Conservation (phyloP, 2,888 invertebrate genomes). For the Heterodera filipjevi region DNA sequence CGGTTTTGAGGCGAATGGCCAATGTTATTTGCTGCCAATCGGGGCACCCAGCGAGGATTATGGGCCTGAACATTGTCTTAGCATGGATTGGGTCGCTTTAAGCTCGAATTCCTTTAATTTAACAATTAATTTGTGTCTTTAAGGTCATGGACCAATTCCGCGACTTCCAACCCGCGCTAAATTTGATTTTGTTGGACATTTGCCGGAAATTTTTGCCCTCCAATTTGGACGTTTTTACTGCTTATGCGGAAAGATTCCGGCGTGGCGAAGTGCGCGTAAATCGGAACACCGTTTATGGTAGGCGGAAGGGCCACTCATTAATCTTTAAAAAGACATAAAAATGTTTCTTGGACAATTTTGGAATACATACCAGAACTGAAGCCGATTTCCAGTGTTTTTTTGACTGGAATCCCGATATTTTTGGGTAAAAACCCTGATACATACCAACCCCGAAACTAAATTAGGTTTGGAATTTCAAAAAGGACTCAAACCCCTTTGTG, state of each 20-base stretch:
- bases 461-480: too few species aligned
- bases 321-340: too few species aligned
- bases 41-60: conserved; percentile 65
- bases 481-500: too few species aligned
- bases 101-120: background rate
- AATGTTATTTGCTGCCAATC: conserved; percentile 67
- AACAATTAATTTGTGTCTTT: too few species aligned
- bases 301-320: too few species aligned
- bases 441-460: too few species aligned
- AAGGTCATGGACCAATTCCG: conserved; percentile 60
- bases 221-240: conserved; percentile 46
- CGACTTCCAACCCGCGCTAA: conserved; percentile 65
- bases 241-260: conserved; percentile 53
- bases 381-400: too few species aligned
- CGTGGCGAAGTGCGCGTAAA: conserved; percentile 47
- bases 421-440: too few species aligned
- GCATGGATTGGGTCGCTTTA: conserved; percentile 64
- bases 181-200: conserved; percentile 67
- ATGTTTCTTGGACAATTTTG: too few species aligned
- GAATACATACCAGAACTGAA: too few species aligned
- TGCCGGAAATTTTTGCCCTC: conserved; percentile 65
- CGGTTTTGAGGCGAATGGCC: conserved; percentile 67
- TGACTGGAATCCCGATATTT: too few species aligned
- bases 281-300: conserved; percentile 62
- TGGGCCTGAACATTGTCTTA: conserved; percentile 62